Evolutionary conservation across 2,797 vertebrate genomes (phyloP), one percentile per base, ranked within the genome.

Genomic region (Benthosema pterotum): DNA sequence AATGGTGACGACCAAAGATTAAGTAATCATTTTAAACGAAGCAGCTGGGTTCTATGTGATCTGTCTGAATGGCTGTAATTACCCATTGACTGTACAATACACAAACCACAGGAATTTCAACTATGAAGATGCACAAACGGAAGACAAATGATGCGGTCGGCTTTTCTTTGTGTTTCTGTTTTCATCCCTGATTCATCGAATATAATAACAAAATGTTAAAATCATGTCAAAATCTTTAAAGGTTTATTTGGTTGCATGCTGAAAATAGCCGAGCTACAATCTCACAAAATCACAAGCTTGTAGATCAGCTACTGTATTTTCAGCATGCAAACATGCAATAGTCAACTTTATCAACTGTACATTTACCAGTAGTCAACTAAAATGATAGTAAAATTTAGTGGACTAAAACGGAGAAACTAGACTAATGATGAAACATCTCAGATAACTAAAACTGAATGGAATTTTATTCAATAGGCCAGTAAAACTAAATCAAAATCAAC

Each of bases 61-160:
- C 68, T 47, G 52, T 74, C 63, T 64, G 19, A 25, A 48, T 51
- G 16, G 60, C 64, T 75, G 54, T 72, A 65, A 71, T 72, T 65
- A 65, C 52, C 28, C 47, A 32, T 65, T 65, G 5, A 60, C 62
- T 67, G 42, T 17, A 28, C 49, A 52, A 70, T 48, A 75, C 75
- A 76, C 50, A 57, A 59, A 72, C 67, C 63, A 70, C 17, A 11
- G 12, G 18, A 58, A 53, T 78, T 51, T 71, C 8, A 67, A 67
- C 52, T 43, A 63, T 60, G 54, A 69, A 11, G 57, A 65, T 52
- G 19, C 22, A 66, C 43, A 57, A 46, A 64, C 42, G 50, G 0
- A 14, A 55, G 42, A 2, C 53, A 55, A 60, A 16, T 38, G 8
- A 38, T 38, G 32, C 11, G 8, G 32, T 9, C 11, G 32, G 32